Evolutionary conservation across 1,140 invertebrate genomes (phyloP).

Genomic region (Thrips palmi): DNA sequence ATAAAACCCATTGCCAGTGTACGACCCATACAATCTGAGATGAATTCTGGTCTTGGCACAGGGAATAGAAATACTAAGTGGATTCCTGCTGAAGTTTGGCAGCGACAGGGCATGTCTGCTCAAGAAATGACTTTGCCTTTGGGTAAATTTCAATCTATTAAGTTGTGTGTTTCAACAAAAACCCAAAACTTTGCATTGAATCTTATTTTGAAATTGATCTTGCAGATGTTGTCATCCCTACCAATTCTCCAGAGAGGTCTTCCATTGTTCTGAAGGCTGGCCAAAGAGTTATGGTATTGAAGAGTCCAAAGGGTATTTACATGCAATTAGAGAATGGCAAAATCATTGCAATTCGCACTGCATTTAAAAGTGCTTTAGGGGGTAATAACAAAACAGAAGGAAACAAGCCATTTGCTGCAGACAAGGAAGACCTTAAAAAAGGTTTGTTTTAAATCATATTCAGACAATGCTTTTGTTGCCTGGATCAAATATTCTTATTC

Average conservation of each 20-base stretch:
- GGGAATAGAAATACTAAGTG: conserved; percentile 23
- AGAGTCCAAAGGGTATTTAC: conserved; percentile 88
- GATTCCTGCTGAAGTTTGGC: conserved; percentile 77
- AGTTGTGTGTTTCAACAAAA: not conserved
- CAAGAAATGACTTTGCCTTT: conserved; percentile 83
- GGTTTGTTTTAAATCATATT: not conserved
- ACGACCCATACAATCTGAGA: conserved; percentile 30
- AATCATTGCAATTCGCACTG: conserved; percentile 82
- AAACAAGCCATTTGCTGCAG: conserved; percentile 27
- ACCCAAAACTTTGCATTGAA: not conserved
- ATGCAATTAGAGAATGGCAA: conserved; percentile 90
- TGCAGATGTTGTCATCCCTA: conserved; percentile 81
- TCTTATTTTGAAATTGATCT: conserved; percentile 4
- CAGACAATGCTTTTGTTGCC: no score
- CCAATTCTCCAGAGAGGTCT: conserved; percentile 70
- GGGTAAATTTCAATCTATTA: conserved; percentile 28
- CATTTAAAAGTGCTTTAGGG: conserved; percentile 38
- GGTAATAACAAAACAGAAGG: conserved; percentile 28
- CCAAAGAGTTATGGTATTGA: conserved; percentile 82
- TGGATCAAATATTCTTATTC: no score
- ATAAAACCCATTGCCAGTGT: conserved; percentile 32
- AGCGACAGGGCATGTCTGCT: conserved; percentile 80
- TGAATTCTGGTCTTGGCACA: conserved; percentile 20
- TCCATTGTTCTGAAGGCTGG: conserved; percentile 73
- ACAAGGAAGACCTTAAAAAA: conserved; percentile 13